Evolutionary conservation across 2,888 invertebrate species (phyloP), one percentile per base, ranked within the genome.

Genomic region (Eudasyphora cyanicolor): DNA sequence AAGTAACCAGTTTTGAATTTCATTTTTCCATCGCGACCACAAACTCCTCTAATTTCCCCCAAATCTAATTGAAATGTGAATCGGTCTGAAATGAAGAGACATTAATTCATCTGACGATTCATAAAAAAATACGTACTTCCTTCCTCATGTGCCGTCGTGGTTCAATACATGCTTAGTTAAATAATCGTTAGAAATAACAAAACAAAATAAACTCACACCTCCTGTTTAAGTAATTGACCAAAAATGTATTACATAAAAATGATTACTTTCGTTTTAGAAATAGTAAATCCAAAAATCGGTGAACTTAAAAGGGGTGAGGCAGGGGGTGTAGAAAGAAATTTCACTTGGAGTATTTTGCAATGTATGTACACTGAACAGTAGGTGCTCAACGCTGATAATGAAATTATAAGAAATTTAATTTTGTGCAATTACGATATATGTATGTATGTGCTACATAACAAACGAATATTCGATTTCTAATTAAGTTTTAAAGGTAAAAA

Each of bases 381-480:
- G 32, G 32, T 32, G 17, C 21, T 21, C n/a, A 21, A 21, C 54
- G 60, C 19, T 69, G 57, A 60, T 76, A 73, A 74, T 80, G 75
- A 76, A 78, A 84, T 62, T 64, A 27, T 62, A 29, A 77, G 62
- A 79, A 80, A 80, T 67, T 35, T 35, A 2, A 21, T 42, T 42
- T 54, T 54, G 12, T n/a, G n/a, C n/a, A n/a, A 45, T 45, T 45
- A 45, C 45, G 27, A 24, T 81, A 75, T 75, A n/a, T n/a, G n/a
- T n/a, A n/a, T n/a, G n/a, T n/a, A n/a, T n/a, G n/a, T n/a, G n/a
- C n/a, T n/a, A n/a, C n/a, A n/a, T n/a, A n/a, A n/a, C n/a, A n/a
- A n/a, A n/a, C n/a, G n/a, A n/a, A n/a, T n/a, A 64, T 29, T 45
- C 78, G 84, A 81, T 84, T 84, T 81, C 84, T 81, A 84, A 84